phyloP scores from a whole-genome alignment of 1,140 invertebrate genomes.

The Anadara kagoshimensis region DNA sequence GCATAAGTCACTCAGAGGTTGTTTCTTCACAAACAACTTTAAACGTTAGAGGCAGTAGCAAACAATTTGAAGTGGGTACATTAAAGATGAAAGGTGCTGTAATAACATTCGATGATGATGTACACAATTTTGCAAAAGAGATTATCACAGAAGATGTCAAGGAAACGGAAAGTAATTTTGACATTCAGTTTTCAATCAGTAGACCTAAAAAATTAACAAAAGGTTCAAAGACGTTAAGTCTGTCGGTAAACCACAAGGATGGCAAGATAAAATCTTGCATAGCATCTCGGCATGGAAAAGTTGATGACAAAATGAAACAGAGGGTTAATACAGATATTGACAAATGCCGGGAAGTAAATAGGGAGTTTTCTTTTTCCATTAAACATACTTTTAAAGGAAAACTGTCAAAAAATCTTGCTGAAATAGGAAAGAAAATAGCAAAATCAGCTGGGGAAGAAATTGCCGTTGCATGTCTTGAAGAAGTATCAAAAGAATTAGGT shows the following conservation, averaged over 20 bases:
- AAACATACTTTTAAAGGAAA: neutral
- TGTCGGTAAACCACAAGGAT: neutral
- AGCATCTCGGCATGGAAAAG: neutral
- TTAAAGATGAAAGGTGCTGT: neutral
- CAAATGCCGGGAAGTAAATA: neutral
- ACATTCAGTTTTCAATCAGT: neutral
- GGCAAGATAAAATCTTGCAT: neutral
- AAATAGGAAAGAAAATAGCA: neutral
- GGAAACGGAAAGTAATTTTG: neutral
- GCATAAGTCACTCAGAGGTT: neutral
- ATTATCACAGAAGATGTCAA: neutral
- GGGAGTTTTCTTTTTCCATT: neutral
- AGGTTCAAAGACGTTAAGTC: neutral
- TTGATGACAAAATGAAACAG: neutral
- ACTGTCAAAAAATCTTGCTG: neutral
- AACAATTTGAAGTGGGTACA: neutral
- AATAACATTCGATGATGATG: conserved; percentile 4
- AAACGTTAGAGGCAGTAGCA: neutral
- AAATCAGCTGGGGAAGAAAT: neutral
- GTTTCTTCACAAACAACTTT: neutral
- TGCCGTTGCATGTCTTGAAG: neutral
- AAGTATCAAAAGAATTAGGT: neutral
- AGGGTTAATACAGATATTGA: neutral
- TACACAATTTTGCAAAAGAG: conserved; percentile 1
- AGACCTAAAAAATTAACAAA: neutral